A percentile compares a stretch with the other conserved stretches of the same genome.
phyloP scores from a whole-genome alignment of 1,140 invertebrate species.

The Lepidurus couesii region DNA sequence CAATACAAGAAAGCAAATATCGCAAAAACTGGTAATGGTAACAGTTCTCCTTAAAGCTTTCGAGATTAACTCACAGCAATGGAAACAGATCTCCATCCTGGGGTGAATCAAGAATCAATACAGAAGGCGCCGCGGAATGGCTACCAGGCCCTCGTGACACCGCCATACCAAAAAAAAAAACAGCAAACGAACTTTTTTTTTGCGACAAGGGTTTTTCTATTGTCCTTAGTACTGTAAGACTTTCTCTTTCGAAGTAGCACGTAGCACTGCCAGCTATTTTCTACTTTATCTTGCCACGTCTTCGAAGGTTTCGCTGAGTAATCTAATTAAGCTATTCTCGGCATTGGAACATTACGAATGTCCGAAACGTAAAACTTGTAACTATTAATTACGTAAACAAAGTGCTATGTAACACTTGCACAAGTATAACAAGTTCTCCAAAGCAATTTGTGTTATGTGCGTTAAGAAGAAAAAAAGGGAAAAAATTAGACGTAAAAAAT shows the following conservation, averaged over 20 bases:
- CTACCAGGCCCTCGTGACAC: constrained; percentile 14
- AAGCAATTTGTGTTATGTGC: no score
- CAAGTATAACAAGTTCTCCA: no score
- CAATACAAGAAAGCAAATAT: constrained; percentile 14
- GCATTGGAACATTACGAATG: background rate
- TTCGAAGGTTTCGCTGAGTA: background rate
- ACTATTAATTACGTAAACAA: no score
- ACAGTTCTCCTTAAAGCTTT: background rate
- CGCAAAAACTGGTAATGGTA: constrained; percentile 7
- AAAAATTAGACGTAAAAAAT: no score
- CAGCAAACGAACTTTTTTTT: background rate
- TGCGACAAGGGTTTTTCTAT: background rate
- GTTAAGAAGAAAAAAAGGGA: no score
- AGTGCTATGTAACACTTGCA: no score
- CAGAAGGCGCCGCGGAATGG: constrained; percentile 16
- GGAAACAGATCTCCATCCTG: constrained; percentile 20
- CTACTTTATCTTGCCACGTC: background rate
- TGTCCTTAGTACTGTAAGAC: background rate
- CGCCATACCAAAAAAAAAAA: background rate
- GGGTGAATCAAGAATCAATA: background rate
- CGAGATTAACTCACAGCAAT: constrained; percentile 5
- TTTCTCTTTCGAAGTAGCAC: background rate
- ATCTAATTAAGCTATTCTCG: background rate
- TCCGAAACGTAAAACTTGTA: no score
- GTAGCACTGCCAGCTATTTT: background rate